Evolutionary conservation across 1,140 invertebrate genomes (phyloP), one percentile per base, ranked within the genome.

Genomic region (Yoshiicerus persimilis): DNA sequence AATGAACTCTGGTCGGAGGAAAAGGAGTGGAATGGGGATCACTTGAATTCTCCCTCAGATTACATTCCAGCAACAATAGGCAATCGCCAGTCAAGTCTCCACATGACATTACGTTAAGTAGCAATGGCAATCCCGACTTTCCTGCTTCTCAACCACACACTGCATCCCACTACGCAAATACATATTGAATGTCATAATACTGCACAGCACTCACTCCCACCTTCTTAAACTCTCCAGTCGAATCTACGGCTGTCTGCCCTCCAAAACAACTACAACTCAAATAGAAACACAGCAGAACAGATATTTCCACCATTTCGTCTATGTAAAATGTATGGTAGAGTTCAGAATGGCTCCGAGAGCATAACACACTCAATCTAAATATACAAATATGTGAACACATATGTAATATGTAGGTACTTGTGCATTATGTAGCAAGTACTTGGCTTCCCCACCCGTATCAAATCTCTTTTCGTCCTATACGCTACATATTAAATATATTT

Each of bases 61-160:
- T 88, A 88, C 88, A 86, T 89, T 87, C 70, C 32, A 87, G 86
- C 87, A 87, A 87, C 62, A 89, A 89, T 83, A 83, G 75, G 75
- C 75, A 80, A 80, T 80, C 75, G 75, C 38, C 75, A 80, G 75
- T n/a, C 47, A 70, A 86, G 30, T 56, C 47, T n/a, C 47, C 23
- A 85, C 85, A 36, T 30, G 47, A 56, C 47, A 56, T 56, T 56
- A 56, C 47, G 47, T 56, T 56, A 56, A 56, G 47, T 56, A 56
- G 47, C 47, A 56, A 56, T 56, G 47, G 47, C 47, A 56, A 56
- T 56, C 1, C 13, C 8, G 27, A 32, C 25, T 16, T 70, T 70
- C 25, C 32, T 62, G 32, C 3, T 16, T 25, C 20, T 2, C 56
- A 56, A 56, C 47, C 47, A 6, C 47, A 56, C 47, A 56, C 47